Base-by-base conservation (phyloP, 2,113 vertebrate species). In the Connochaetes taurinus region DNA sequence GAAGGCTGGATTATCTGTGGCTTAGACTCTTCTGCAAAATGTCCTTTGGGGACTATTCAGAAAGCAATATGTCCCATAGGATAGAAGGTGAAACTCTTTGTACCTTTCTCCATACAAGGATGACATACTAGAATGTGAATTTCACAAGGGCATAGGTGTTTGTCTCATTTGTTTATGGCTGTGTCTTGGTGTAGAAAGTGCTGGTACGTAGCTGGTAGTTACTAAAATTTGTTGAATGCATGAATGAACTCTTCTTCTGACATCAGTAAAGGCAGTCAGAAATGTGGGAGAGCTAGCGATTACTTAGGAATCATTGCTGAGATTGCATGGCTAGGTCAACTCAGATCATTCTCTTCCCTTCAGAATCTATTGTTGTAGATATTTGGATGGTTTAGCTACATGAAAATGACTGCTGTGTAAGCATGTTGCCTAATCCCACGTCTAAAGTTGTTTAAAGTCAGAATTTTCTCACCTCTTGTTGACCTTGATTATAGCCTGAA, bases 391-490 rank as follows among this genome's bases (percentile, higher is more conserved):
- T 92, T 90, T 84, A 96, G 47, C n/a, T 81, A 67, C 12, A 3
- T 84, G 87, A 33, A 78, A 94, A 85, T 87, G n/a, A 78, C 43
- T 94, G 97, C 96, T 95, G 83, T 55, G 52, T 91, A 89, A 96
- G 90, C 91, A 89, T 36, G 14, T 85, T 40, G 53, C 45, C 45
- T 87, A 87, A 94, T 94, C 52, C 84, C 60, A 80, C 45, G 53
- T 91, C 52, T 87, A 87, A 85, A 58, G 33, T 31, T 52, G 3
- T 64, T 76, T 60, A 43, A 57, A 76, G 16, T 90, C 80, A 67
- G 27, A 88, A 17, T 64, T 90, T 25, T 67, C 53, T 97, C 74
- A 62, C 52, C 40, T 90, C 90, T 90, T 40, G 4, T 84, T 97
- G 92, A 92, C 81, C 76, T 96, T 85, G 29, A 11, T 11, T 47